Evolutionary conservation across 1,140 invertebrate species (phyloP), one percentile per base, ranked within the genome.

Genomic region (Triops cancriformis): DNA sequence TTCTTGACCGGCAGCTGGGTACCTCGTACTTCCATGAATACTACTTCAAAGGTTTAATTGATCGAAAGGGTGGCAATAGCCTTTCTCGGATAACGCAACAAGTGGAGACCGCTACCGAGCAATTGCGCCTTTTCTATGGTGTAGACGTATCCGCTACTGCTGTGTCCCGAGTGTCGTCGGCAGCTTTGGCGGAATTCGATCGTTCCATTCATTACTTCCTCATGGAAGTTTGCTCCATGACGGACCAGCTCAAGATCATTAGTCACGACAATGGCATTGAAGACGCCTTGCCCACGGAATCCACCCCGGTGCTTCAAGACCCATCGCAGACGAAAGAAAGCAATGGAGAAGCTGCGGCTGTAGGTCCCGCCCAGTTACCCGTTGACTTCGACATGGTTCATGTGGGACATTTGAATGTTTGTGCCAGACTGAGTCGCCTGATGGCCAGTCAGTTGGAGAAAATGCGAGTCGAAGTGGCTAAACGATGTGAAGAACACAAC

Each of bases 1-100:
- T 90, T 80, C 87, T 96, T 83, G 94, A 95, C 83, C 90, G 91
- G 80, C 84, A 94, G 5, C 91, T 96, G 87, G 92, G 91, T 51
- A 94, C 94, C 0, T 89, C 90, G 0, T 94, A 94, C 85, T 96
- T 96, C 82, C 91, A 93, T 80, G 92, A 93, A 81, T 89, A 90
- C 80, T 89, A 92, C 82, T 91, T 93, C 81, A 89, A 89, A 82
- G 89, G 88, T 28, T 82, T 90, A n/a, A 82, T 90, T 31, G 89
- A 90, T 79, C 85, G 88, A 74, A 87, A 89, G 3, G 82, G 87
- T 74, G 87, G 87, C 80, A 82, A 85, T 64, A 87, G 87, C 0
- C 83, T 87, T 73, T 85, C 85, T 7, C 87, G 85, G 78, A 85
- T 85, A 0, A 85, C 85, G 5, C 87, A 74, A 3, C 26, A 18